Conservation (phyloP, 2,888 invertebrate genomes). For the Dynastes grantii region DNA sequence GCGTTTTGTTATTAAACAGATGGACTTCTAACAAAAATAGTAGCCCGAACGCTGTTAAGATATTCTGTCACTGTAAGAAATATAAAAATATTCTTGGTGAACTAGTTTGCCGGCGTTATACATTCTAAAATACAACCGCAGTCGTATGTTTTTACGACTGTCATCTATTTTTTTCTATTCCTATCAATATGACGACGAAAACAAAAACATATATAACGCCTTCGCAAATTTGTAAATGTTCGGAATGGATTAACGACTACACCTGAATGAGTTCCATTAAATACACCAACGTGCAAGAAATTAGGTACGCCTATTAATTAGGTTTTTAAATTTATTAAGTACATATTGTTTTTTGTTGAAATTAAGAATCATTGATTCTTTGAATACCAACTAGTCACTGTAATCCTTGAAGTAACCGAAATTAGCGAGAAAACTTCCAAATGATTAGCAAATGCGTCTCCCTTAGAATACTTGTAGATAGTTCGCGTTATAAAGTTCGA, state of each 20-base stretch:
- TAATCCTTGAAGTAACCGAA: too few species aligned
- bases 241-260: not conserved
- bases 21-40: constrained; percentile 15
- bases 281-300: not conserved
- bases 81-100: constrained; percentile 21
- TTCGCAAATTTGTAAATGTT: not conserved
- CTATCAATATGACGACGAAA: not conserved
- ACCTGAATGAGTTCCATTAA: not conserved
- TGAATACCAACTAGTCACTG: too few species aligned
- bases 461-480: too few species aligned
- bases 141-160: not conserved
- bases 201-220: not conserved
- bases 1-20: constrained; percentile 36
- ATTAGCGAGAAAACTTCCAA: too few species aligned
- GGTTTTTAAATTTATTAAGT: too few species aligned
- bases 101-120: not conserved
- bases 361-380: too few species aligned
- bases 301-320: too few species aligned
- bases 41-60: not conserved
- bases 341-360: too few species aligned
- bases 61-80: not conserved
- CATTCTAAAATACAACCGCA: constrained; percentile 7
- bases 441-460: too few species aligned
- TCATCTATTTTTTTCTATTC: not conserved
- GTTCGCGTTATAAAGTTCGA: too few species aligned